Conservation (phyloP, 35 echinoderm and acorn worm genomes). For the Lytechinus pictus region DNA sequence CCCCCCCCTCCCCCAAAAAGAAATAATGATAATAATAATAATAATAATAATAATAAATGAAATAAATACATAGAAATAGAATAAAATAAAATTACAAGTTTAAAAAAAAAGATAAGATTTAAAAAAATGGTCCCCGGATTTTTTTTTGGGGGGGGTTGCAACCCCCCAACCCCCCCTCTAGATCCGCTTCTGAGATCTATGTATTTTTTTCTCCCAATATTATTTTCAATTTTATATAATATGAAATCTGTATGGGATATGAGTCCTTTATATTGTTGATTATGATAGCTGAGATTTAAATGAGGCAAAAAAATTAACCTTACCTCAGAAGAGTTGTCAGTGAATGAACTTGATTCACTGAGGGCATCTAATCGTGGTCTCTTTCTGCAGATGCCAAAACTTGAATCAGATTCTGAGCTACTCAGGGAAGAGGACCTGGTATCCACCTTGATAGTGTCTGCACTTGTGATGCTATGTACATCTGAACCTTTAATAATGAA, state of each 20-base stretch:
- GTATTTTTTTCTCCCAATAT: neutral
- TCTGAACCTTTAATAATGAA: constrained; percentile 31
- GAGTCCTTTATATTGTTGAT: neutral
- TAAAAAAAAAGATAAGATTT: too few relatives aligned
- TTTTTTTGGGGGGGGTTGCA: too few relatives aligned
- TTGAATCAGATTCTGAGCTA: constrained; percentile 18
- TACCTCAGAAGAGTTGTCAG: constrained; percentile 2
- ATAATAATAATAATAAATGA: too few relatives aligned
- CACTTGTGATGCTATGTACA: constrained; percentile 28
- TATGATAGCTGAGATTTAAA: neutral
- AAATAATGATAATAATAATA: too few relatives aligned
- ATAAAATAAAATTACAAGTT: too few relatives aligned
- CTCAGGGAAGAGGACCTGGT: constrained; percentile 19
- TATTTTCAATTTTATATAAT: neutral
- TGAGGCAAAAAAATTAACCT: neutral
- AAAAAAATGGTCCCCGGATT: too few relatives aligned
- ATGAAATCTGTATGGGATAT: neutral
- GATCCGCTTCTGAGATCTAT: too few relatives aligned
- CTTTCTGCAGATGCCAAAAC: neutral
- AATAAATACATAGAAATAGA: too few relatives aligned
- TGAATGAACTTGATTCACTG: neutral
- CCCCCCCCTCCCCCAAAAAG: too few relatives aligned
- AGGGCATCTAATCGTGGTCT: constrained; percentile 34
- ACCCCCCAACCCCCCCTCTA: too few relatives aligned
- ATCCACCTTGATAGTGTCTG: constrained; percentile 16